A percentile compares a stretch with the other conserved stretches of the same genome.
These are phyloP conservation scores for Chascanopsetta lugubris DNA, from an alignment of 2,113 vertebrate genomes.

Conservation along the genomic window DNA sequence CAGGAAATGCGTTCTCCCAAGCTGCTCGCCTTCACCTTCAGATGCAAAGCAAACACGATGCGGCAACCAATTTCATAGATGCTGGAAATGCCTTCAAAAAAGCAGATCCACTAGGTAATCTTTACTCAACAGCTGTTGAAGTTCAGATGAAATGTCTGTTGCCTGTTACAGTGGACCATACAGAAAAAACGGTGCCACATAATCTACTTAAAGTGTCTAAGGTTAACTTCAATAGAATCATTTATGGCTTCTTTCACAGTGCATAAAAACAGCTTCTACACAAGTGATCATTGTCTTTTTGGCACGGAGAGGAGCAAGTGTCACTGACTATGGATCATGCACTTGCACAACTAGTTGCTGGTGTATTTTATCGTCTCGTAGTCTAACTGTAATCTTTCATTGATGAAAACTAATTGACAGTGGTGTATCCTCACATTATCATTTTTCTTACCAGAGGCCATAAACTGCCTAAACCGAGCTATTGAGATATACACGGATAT, in stretches of 20 bases:
- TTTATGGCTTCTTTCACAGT: too few relatives aligned
- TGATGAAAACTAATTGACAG: neutral
- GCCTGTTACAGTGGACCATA: neutral
- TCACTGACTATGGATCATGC: neutral
- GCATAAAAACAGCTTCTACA: too few relatives aligned
- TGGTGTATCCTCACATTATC: neutral
- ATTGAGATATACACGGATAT: constrained; percentile 97
- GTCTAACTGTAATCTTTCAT: neutral
- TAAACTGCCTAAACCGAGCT: constrained; percentile 91
- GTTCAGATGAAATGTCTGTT: neutral
- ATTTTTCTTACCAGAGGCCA: constrained; percentile 85
- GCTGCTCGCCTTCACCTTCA: constrained; percentile 90
- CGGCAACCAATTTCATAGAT: constrained; percentile 91
- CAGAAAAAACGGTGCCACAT: neutral
- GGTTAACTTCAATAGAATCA: too few relatives aligned
- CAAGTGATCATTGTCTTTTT: too few relatives aligned
- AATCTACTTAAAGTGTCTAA: too few relatives aligned
- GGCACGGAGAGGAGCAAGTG: too few relatives aligned
- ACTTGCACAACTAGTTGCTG: neutral
- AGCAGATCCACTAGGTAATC: constrained; percentile 91
- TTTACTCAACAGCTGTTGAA: neutral
- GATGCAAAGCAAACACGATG: constrained; percentile 94
- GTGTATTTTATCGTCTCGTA: neutral
- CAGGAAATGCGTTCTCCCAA: constrained; percentile 91
- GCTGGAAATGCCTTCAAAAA: constrained; percentile 96